These are phyloP conservation scores for Idris sp. DNA, from an alignment of 1,140 invertebrate genomes.

Conservation along the genomic window DNA sequence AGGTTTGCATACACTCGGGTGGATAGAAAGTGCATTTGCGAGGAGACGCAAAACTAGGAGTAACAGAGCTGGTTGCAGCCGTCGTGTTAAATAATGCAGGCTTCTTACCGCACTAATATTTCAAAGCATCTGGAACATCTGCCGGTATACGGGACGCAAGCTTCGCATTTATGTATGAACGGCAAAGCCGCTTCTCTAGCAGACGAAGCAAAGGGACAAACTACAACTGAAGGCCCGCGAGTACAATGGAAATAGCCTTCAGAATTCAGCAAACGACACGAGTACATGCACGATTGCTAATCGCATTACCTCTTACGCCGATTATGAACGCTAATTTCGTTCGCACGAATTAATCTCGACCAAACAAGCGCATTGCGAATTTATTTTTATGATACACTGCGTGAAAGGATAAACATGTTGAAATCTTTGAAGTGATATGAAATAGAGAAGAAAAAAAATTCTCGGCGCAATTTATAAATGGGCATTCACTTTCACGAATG, in stretches of 20 bases:
- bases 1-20: slow-evolving; percentile 37
- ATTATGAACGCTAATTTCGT: slow-evolving; percentile 40
- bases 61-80: slow-evolving; percentile 57
- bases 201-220: slow-evolving; percentile 58
- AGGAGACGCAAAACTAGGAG: slow-evolving; percentile 50
- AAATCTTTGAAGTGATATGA: too few relatives aligned
- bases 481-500: slow-evolving; percentile 7
- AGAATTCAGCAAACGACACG: slow-evolving; percentile 54
- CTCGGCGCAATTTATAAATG: slow-evolving; percentile 17
- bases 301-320: slow-evolving; percentile 45
- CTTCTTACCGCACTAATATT: slow-evolving; percentile 69
- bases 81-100: slow-evolving; percentile 70
- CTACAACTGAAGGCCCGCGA: slow-evolving; percentile 47
- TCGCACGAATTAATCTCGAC: slow-evolving; percentile 21
- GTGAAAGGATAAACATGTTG: too few relatives aligned
- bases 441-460: too few relatives aligned
- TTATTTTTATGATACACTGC: too few relatives aligned
- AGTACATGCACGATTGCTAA: slow-evolving; percentile 47
- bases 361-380: slow-evolving; percentile 19
- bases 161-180: slow-evolving; percentile 69
- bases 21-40: slow-evolving; percentile 55
- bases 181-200: slow-evolving; percentile 55
- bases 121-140: slow-evolving; percentile 64
- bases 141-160: slow-evolving; percentile 61
- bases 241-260: slow-evolving; percentile 44